Evolutionary conservation across 2,113 vertebrate genomes (phyloP), one percentile per base, ranked within the genome.

Genomic region (Microcebus lehilahytsara): DNA sequence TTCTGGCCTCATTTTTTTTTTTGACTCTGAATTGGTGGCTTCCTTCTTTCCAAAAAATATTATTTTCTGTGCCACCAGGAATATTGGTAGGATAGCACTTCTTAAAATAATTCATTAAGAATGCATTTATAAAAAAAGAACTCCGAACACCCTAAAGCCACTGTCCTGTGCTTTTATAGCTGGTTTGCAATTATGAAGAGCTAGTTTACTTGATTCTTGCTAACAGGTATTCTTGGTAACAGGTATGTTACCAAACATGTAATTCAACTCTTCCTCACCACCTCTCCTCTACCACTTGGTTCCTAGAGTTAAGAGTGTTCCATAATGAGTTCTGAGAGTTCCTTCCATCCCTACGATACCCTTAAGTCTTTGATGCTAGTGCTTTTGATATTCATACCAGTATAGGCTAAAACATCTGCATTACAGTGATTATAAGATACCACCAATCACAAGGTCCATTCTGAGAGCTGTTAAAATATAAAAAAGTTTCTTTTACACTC

Each of bases 1-100:
- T 80, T 42, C 46, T 93, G 19, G 81, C 53, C 67, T 58, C 60
- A 92, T 74, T 66, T 79, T 95, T 79, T 79, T 95, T 87, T 87
- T 12, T 37, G 37, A 92, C 6, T 89, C 17, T 95, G 25, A 95
- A 92, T 46, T 74, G 32, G 40, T 81, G 53, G 56, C 9, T 79
- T 83, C 92, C 46, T 58, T 72, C 40, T 42, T 37, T 22, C 8
- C 19, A 32, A 27, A 74, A 27, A 77, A 2, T 79, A 66, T 51
- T 20, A 40, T 72, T 79, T 25, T 93, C 46, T 89, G 40, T 87
- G 66, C 46, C 84, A 83, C 27, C 14, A 79, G 81, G 17, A 60
- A 14, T 37, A 93, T 2, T 62, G 40, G 19, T 2, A 58, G 32
- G 9, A 87, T 0, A 60, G 46, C 10, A 46, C 60, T 94, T 85